These are phyloP conservation scores for Atractosteus spatula DNA, from an alignment of 2,113 vertebrate species.

Conservation along the genomic window DNA sequence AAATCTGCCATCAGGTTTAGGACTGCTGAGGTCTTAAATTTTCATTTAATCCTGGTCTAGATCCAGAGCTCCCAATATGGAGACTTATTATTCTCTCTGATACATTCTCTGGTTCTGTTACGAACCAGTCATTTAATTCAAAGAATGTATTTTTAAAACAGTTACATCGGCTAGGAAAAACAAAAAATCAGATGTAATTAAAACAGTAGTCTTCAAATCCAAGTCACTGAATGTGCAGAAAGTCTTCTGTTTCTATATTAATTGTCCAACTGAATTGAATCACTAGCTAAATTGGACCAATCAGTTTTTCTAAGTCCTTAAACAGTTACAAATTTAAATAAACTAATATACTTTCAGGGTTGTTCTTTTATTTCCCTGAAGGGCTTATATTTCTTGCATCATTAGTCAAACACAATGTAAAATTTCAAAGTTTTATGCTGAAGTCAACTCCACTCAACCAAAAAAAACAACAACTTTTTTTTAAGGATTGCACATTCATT, in stretches of 20 bases:
- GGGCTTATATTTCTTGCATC: neutral
- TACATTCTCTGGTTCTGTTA: no score
- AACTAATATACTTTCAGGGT: neutral
- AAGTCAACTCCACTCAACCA: neutral
- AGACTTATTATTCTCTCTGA: no score
- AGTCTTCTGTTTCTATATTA: conserved; percentile 38
- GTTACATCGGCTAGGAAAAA: conserved; percentile 9
- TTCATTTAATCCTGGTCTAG: no score
- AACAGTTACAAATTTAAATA: neutral
- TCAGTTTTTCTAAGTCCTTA: conserved; percentile 1
- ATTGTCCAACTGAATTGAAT: conserved; percentile 18
- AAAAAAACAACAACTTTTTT: neutral
- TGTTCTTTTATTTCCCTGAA: neutral
- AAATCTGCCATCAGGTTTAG: no score
- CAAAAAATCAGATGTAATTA: conserved; percentile 29
- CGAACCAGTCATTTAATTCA: no score
- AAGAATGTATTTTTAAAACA: no score
- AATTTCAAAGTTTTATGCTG: neutral
- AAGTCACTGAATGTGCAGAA: conserved; percentile 41
- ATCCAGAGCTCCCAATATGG: no score
- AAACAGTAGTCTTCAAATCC: neutral
- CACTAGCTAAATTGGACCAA: conserved; percentile 11
- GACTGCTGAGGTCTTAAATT: no score
- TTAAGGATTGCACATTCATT: no score
- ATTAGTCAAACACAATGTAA: neutral